A percentile compares a stretch with the other conserved stretches of the same genome.
phyloP scores from a whole-genome alignment of 2,113 vertebrate species.

The Sinosuthora webbiana region DNA sequence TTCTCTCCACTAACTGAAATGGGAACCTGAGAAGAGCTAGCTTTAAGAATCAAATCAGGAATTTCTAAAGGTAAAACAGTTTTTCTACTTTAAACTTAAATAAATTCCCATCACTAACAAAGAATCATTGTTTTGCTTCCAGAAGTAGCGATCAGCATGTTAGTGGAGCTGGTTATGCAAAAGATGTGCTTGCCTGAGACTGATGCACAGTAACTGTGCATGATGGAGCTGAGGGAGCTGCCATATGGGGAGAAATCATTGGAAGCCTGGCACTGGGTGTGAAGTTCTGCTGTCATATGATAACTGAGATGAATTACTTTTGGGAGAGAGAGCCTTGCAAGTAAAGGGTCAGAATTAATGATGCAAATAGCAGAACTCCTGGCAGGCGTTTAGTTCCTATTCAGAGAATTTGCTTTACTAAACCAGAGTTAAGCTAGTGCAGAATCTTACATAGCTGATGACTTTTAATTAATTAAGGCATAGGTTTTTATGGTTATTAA shows the following conservation, averaged over 20 bases:
- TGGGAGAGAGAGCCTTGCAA: not conserved
- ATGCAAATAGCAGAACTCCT: not conserved
- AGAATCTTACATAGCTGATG: constrained; percentile 11
- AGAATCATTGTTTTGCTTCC: not conserved
- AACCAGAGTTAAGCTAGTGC: not conserved
- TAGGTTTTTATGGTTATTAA: not conserved
- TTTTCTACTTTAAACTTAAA: not conserved
- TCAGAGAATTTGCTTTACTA: constrained; percentile 1
- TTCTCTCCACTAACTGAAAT: not conserved
- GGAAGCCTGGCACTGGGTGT: not conserved
- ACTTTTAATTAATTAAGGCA: constrained; percentile 22
- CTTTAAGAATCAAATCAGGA: not conserved
- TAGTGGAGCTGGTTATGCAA: not conserved
- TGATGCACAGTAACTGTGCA: not conserved
- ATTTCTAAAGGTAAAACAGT: not conserved
- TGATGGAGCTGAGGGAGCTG: not conserved
- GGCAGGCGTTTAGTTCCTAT: not conserved
- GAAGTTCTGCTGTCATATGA: constrained; percentile 11
- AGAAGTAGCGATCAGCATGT: not conserved
- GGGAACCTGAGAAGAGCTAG: not conserved
- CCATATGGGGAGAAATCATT: not conserved
- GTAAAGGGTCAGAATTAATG: constrained; percentile 21
- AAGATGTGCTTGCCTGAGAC: not conserved
- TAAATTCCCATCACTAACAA: not conserved
- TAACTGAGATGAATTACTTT: constrained; percentile 1